A percentile compares a stretch with the other conserved stretches of the same genome.
Evolutionary conservation across 2,888 invertebrate species (phyloP).

Genomic region (Aphelenchoides bicaudatus): DNA sequence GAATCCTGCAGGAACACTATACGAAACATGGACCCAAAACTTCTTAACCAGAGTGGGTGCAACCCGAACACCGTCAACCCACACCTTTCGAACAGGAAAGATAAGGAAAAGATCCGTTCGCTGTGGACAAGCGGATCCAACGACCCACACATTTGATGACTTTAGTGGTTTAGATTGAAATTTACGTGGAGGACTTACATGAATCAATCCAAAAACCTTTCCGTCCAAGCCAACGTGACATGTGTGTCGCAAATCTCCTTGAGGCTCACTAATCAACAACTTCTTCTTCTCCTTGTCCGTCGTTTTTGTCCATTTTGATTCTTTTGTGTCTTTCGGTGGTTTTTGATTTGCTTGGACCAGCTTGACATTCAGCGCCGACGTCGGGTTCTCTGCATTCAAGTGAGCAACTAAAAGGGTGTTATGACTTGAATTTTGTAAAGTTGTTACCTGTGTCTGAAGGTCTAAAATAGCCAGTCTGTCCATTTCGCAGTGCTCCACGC

Average conservation of each 20-base stretch:
- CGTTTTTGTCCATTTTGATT: slow-evolving; percentile 23
- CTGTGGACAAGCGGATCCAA: too few species aligned
- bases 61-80: too few species aligned
- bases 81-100: too few species aligned
- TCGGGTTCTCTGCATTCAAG: slow-evolving; percentile 70
- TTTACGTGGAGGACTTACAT: too few species aligned
- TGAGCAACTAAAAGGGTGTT: too few species aligned
- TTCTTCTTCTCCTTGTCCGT: slow-evolving; percentile 43
- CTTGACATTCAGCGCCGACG: slow-evolving; percentile 9
- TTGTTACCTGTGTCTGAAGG: slow-evolving; percentile 80
- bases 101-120: too few species aligned
- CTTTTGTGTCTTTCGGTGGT: not conserved
- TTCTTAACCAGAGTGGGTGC: too few species aligned
- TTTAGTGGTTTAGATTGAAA: too few species aligned
- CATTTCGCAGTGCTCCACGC: slow-evolving; percentile 83
- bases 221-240: slow-evolving; percentile 94
- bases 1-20: too few species aligned
- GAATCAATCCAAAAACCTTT: slow-evolving; percentile 89
- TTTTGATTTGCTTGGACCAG: not conserved
- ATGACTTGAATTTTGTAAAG: too few species aligned
- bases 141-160: too few species aligned
- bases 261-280: slow-evolving; percentile 84
- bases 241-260: slow-evolving; percentile 92
- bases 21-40: too few species aligned
- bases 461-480: slow-evolving; percentile 88